A percentile compares a stretch with the other conserved stretches of the same genome.
phyloP scores from a whole-genome alignment of 2,797 vertebrate genomes.

The Lophotriccus pileatus region DNA sequence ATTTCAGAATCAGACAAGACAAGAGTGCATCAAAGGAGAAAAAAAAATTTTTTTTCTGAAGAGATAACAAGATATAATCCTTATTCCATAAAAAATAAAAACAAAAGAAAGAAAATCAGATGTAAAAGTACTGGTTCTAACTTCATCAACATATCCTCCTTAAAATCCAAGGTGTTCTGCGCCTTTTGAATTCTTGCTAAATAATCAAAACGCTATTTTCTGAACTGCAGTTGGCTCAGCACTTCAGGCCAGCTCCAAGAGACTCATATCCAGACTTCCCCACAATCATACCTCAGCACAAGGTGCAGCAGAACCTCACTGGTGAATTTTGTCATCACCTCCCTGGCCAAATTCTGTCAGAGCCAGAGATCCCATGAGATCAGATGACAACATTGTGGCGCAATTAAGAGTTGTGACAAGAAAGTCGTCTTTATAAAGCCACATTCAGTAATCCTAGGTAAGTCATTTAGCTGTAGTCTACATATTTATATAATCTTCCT shows the following conservation, averaged over 20 bases:
- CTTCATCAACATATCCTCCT: background rate
- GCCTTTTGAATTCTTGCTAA: background rate
- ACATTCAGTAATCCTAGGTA: background rate
- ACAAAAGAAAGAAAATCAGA: background rate
- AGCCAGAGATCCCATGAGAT: background rate
- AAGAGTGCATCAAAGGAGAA: background rate
- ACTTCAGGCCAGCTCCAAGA: background rate
- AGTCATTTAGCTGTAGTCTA: background rate
- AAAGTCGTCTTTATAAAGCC: background rate
- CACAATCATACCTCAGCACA: background rate
- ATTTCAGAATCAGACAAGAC: slow-evolving; percentile 61
- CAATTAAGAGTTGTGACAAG: background rate
- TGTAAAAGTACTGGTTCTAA: background rate
- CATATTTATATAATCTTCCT: background rate
- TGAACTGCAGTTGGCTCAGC: background rate
- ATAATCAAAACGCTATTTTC: background rate
- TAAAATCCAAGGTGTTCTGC: background rate
- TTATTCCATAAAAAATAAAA: background rate
- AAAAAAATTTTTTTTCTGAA: background rate
- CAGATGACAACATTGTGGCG: background rate
- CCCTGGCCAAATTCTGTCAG: background rate
- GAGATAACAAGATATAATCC: slow-evolving; percentile 8
- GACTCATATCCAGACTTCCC: background rate
- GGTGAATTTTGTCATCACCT: background rate
- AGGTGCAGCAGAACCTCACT: background rate